These are phyloP conservation scores for Eriocheir sinensis DNA, from an alignment of 1,140 invertebrate genomes.

Conservation along the genomic window DNA sequence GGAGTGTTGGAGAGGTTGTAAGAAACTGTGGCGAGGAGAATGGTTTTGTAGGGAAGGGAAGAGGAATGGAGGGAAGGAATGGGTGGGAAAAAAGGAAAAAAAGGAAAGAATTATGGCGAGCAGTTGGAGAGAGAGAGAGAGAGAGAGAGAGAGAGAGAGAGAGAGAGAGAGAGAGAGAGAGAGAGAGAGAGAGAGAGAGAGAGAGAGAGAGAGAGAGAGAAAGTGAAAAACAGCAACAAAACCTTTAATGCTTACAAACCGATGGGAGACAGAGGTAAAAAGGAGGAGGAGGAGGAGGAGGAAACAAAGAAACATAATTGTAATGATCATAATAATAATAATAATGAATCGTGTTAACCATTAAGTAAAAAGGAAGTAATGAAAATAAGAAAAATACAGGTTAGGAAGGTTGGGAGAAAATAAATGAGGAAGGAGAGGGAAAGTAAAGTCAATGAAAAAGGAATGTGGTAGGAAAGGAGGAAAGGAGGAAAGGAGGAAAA, in stretches of 20 bases:
- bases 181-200: constrained; percentile 20
- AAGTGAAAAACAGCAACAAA: background rate
- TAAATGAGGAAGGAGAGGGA: no score
- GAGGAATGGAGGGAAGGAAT: background rate
- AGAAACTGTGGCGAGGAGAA: background rate
- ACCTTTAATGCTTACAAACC: background rate
- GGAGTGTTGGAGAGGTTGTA: background rate
- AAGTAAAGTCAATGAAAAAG: no score
- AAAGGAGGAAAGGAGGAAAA: no score
- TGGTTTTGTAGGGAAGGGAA: background rate
- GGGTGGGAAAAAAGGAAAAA: no score
- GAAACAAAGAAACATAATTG: no score
- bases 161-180: constrained; percentile 13
- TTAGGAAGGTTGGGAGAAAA: no score
- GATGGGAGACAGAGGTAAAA: background rate
- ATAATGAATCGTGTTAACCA: no score
- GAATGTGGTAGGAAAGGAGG: no score
- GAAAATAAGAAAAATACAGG: background rate
- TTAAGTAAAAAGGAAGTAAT: no score
- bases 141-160: constrained; percentile 21
- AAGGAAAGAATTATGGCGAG: background rate
- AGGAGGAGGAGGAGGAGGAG: constrained; percentile 8
- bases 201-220: background rate
- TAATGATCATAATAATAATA: no score
- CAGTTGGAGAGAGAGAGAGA: constrained; percentile 1